Evolutionary conservation across 2,113 vertebrate genomes (phyloP), one percentile per base, ranked within the genome.

Genomic region (Ammodytes marinus): DNA sequence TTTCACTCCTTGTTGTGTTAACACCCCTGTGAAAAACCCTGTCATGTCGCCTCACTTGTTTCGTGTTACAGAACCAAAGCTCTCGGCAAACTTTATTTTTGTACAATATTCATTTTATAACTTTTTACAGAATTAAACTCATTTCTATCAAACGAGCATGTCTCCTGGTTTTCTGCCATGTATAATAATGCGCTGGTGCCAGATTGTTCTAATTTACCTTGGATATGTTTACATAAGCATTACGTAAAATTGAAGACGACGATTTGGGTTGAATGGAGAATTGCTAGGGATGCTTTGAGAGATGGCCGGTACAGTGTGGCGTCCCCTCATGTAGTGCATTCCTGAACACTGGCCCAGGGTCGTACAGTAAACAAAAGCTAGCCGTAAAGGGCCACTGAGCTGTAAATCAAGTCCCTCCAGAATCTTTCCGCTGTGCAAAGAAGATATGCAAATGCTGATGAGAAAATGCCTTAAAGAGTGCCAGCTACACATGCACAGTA

Each of bases 61-160:
- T 96, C 96, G 95, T 99, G 96, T 99, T 98, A 97, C 96, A 95
- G 96, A 98, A 97, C 97, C 97, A 99, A 99, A 99, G 97, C 96
- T 97, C 96, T 97, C 96, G 95, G 97, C 97, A 98, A 96, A 98
- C 97, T 98, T 97, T 99, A 99, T 99, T 99, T 99, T 99, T 99
- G 97, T 99, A 99, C 97, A 97, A 98, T 99, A 99, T 97, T 95
- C 96, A 97, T 99, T 99, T 99, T 99, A 97, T 99, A 99, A 97
- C 97, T 99, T 99, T 98, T 99, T 98, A 97, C 95, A 97, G 96
- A 99, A 99, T 97, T 97, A 96, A 98, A 95, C 92, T 96, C 95
- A 94, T 98, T 99, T 98, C 96, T 97, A 98, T 96, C 88, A 95
- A 94, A 96, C 72, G 52, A 64, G 71, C 54, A 42, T 12, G 86